Base-by-base conservation (phyloP, 2,888 invertebrate genomes). In the Hirtodrosophila histrioides region DNA sequence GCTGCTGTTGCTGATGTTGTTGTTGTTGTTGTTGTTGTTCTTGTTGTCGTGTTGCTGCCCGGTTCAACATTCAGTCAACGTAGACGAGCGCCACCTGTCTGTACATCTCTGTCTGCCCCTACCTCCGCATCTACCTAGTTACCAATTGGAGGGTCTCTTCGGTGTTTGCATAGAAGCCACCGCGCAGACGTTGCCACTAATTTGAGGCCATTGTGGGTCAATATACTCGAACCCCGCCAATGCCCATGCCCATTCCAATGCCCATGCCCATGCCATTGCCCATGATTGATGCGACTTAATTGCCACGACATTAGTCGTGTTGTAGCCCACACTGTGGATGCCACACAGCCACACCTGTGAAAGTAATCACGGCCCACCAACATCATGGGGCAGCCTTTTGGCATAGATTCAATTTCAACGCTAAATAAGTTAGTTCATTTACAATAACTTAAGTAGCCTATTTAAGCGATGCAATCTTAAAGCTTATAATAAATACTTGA, bases 201-300 rank as follows among this genome's bases (percentile, higher is more conserved):
- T 79, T 76, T 68, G 61, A 61, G 65, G 41, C 73, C 69, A 76
- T 79, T 79, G 73, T 79, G 67, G 73, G 75, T 77, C 73, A 75
- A 68, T 58, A 75, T 39, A 55, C 51, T 58, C 64, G 55, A 48
- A 44, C 51, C 41, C 44, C 44, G 50, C 33, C 36, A 39, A 43
- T 35, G 29, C 36, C 12, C 46, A 37, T 29, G 11, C 37, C 40
- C 36, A 43, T 49, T 29, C 44, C 50, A 33, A 10, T 17, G n/a
- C 63, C 63, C 63, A 37, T 29, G 11, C 37, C 40, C 36, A 43
- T 49, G 33, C 44, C 50, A 33, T 10, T 17, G n/a, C 63, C 63
- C 63, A 75, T 73, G 72, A 75, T 73, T 73, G 76, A 73, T 73
- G 72, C 41, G 55, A 53, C 65, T 70, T 73, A 75, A 73, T 73